Conservation (phyloP, 35 echinoderm and acorn worm genomes). For the Amphiura filiformis region DNA sequence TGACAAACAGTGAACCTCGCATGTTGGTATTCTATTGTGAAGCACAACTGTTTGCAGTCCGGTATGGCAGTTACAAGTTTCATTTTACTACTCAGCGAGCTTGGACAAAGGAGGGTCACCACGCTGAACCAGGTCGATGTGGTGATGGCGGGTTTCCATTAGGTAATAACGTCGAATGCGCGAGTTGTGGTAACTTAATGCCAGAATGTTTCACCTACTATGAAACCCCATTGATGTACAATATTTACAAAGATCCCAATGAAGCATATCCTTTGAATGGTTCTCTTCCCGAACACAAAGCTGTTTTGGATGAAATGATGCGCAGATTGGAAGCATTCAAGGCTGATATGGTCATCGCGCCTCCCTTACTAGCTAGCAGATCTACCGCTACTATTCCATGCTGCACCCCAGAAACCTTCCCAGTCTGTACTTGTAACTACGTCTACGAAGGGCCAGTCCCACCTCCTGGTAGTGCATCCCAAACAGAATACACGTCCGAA, state of each 20-base stretch:
- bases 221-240: conserved; percentile 48
- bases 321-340: too few relatives aligned
- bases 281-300: background rate
- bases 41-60: conserved; percentile 29
- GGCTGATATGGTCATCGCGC: too few relatives aligned
- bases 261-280: conserved; percentile 7
- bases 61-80: conserved; percentile 44
- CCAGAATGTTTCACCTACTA: conserved; percentile 24
- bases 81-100: conserved; percentile 35
- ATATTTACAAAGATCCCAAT: conserved; percentile 44
- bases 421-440: too few relatives aligned
- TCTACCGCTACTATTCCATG: too few relatives aligned
- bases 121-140: too few relatives aligned
- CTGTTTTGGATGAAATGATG: background rate
- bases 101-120: background rate
- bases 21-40: conserved; percentile 25
- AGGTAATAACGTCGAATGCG: background rate
- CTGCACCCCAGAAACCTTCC: too few relatives aligned
- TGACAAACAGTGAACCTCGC: background rate
- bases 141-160: background rate
- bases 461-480: too few relatives aligned
- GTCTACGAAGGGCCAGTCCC: too few relatives aligned
- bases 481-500: too few relatives aligned
- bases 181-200: background rate
- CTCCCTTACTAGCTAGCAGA: too few relatives aligned